These are phyloP conservation scores for Callithrix jacchus DNA, from an alignment of 2,113 vertebrate species.

Conservation along the genomic window DNA sequence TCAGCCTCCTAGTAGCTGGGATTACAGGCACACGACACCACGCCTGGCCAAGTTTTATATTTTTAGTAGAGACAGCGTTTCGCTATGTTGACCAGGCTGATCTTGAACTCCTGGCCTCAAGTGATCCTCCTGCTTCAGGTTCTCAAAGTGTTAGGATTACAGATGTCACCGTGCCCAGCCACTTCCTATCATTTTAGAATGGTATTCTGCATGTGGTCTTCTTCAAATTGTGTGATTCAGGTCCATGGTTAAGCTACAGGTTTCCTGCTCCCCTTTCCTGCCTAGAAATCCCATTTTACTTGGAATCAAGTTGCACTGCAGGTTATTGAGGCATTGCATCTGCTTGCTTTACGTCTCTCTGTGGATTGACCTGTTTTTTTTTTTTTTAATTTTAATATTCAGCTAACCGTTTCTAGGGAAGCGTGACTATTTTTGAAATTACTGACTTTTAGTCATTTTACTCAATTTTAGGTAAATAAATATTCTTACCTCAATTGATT, in stretches of 20 bases:
- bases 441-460: not conserved
- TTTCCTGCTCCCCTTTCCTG: not conserved
- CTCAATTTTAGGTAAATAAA: constrained; percentile 24
- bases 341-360: not conserved
- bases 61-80: no score
- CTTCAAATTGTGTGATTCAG: not conserved
- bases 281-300: not conserved
- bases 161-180: no score
- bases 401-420: not conserved
- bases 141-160: no score
- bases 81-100: no score
- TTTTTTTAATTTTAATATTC: constrained; percentile 39
- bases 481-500: constrained; percentile 22
- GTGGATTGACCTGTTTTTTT: not conserved
- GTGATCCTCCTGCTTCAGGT: no score
- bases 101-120: no score
- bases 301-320: not conserved
- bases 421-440: constrained; percentile 23
- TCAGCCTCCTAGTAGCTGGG: no score
- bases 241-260: not conserved
- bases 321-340: constrained; percentile 19
- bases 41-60: no score
- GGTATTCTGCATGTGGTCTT: not conserved
- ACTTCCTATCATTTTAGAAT: not conserved
- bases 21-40: no score